Evolutionary conservation across 1,140 invertebrate genomes (phyloP).

Genomic region (Pogonus chalceus): DNA sequence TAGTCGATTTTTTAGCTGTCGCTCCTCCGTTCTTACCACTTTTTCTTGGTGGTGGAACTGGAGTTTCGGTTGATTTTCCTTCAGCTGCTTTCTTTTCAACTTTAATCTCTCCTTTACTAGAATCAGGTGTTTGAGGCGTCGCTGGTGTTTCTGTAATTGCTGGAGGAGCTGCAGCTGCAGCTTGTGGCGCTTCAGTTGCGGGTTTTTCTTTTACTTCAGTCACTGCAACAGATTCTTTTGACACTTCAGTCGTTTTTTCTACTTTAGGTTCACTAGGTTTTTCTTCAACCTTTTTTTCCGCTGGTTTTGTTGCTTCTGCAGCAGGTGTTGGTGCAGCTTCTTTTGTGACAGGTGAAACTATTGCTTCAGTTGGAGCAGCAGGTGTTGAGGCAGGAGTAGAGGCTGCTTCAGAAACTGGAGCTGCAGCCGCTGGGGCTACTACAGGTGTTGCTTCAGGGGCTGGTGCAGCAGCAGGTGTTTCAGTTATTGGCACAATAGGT

Average conservation of each 20-base stretch:
- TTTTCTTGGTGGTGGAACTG: slow-evolving; percentile 23
- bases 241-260: background rate
- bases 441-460: slow-evolving; percentile 29
- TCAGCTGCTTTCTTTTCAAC: background rate
- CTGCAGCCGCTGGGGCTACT: slow-evolving; percentile 21
- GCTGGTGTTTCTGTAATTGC: background rate
- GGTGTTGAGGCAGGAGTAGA: slow-evolving; percentile 27
- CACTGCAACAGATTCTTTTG: slow-evolving; percentile 14
- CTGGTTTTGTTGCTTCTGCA: slow-evolving; percentile 5
- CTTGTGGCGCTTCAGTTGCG: slow-evolving; percentile 9
- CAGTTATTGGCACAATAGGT: slow-evolving; percentile 4
- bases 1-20: background rate
- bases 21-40: slow-evolving; percentile 6
- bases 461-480: slow-evolving; percentile 1
- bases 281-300: slow-evolving; percentile 6
- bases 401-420: slow-evolving; percentile 48
- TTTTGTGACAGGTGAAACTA: background rate
- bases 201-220: slow-evolving; percentile 10
- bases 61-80: background rate
- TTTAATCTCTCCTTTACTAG: background rate
- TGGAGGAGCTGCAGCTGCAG: slow-evolving; percentile 5
- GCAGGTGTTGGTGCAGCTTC: background rate
- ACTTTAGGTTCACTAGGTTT: slow-evolving; percentile 10
- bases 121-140: slow-evolving; percentile 7
- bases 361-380: slow-evolving; percentile 13